These are phyloP conservation scores for Yponomeuta malinellus DNA, from an alignment of 2,888 invertebrate species.

Conservation along the genomic window DNA sequence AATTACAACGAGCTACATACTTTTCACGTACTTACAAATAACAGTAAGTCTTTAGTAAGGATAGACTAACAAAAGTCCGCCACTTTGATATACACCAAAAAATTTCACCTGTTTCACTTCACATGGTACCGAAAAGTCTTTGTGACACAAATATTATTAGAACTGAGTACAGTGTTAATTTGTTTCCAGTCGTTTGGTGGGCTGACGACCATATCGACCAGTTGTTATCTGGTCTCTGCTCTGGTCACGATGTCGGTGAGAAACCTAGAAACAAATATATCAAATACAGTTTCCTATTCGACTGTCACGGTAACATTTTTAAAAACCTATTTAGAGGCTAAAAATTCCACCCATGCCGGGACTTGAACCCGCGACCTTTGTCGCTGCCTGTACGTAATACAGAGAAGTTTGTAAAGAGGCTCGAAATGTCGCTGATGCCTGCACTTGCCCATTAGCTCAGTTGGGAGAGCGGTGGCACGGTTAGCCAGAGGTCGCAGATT, in stretches of 20 bases:
- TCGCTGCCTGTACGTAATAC: too few species aligned
- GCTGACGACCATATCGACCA: conserved; percentile 50
- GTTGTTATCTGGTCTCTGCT: conserved; percentile 36
- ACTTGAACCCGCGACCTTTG: too few species aligned
- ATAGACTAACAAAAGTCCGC: neutral
- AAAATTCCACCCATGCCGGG: too few species aligned
- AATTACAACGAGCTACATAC: neutral
- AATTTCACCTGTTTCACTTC: neutral
- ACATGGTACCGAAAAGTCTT: neutral
- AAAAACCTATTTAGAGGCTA: too few species aligned
- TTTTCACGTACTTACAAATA: neutral
- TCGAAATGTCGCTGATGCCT: too few species aligned
- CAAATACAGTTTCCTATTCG: neutral
- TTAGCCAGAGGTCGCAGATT: too few species aligned
- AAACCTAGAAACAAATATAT: conserved; percentile 36
- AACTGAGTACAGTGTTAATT: neutral
- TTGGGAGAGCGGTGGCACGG: too few species aligned
- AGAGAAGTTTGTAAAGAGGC: too few species aligned
- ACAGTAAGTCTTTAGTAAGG: neutral
- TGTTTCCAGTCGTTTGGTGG: neutral
- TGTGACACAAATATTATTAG: neutral
- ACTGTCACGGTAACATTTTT: too few species aligned
- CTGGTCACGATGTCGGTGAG: conserved; percentile 54
- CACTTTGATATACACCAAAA: neutral
- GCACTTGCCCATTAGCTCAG: too few species aligned